Conservation (phyloP, 2,113 vertebrate genomes). For the Porphyrio hochstetteri region DNA sequence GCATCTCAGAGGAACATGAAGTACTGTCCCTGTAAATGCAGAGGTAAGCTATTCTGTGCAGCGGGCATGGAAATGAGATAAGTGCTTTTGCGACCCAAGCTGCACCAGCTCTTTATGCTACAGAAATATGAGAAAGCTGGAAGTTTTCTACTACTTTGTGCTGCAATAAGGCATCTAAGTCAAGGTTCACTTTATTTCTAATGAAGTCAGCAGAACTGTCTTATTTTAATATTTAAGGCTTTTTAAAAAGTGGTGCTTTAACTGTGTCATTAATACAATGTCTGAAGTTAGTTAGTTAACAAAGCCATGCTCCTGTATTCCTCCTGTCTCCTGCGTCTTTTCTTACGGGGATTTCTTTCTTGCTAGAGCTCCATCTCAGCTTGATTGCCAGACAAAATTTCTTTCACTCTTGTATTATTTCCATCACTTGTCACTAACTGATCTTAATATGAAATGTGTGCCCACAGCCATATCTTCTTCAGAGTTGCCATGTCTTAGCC, state of each 20-base stretch:
- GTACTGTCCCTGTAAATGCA: not conserved
- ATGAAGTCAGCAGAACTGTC: not conserved
- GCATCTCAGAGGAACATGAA: not conserved
- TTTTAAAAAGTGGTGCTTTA: not conserved
- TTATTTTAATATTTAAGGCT: not conserved
- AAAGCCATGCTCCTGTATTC: not conserved
- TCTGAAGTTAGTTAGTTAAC: not conserved
- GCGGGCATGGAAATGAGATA: not conserved
- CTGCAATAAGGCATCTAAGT: not conserved
- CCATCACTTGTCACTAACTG: not conserved
- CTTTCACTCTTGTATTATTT: not conserved
- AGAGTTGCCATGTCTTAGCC: not conserved
- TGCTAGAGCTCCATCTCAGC: not conserved
- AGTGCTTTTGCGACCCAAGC: not conserved
- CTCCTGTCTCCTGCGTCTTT: not conserved
- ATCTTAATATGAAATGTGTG: not conserved
- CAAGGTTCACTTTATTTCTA: not conserved
- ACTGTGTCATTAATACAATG: not conserved
- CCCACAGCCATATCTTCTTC: accelerated
- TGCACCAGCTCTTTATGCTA: not conserved
- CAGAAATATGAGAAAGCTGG: not conserved
- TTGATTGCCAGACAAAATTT: not conserved
- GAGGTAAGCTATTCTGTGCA: not conserved
- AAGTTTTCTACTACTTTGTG: not conserved
- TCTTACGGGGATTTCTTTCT: not conserved